phyloP scores from a whole-genome alignment of 2,113 vertebrate genomes.

The Peromyscus leucopus region DNA sequence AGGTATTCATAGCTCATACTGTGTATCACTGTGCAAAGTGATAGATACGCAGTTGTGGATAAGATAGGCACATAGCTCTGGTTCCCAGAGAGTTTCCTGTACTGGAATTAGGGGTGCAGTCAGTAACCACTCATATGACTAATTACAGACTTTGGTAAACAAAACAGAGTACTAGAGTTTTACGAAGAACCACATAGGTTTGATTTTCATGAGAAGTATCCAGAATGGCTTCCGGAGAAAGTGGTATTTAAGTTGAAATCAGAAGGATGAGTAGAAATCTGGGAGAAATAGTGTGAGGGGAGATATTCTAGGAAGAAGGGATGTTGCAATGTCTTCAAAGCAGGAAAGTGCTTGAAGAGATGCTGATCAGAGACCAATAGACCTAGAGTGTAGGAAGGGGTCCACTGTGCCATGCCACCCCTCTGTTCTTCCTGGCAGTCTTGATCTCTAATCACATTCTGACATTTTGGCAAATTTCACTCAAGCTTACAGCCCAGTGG shows the following conservation, averaged over 20 bases:
- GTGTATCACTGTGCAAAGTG: not conserved
- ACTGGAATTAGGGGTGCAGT: not conserved
- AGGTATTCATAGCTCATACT: not conserved
- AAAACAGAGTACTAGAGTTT: not conserved
- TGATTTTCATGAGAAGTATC: not conserved
- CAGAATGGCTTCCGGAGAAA: not conserved
- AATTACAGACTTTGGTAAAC: not conserved
- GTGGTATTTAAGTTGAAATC: constrained; percentile 9
- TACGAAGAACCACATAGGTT: not conserved
- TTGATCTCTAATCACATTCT: not conserved
- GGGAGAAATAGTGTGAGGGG: not conserved
- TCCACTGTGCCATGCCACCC: not conserved
- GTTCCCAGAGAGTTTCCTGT: not conserved
- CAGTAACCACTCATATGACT: not conserved
- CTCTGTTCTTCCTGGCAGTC: not conserved
- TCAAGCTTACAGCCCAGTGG: not conserved
- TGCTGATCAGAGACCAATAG: not conserved
- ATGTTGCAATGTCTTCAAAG: not conserved
- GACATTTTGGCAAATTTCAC: not conserved
- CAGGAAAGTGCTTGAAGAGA: not conserved
- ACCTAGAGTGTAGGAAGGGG: not conserved
- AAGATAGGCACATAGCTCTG: not conserved
- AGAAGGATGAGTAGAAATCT: constrained; percentile 12
- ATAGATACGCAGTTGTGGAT: not conserved
- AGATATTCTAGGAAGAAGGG: constrained; percentile 4